phyloP scores from a whole-genome alignment of 2,113 vertebrate genomes.

The Ageneiosus marmoratus region DNA sequence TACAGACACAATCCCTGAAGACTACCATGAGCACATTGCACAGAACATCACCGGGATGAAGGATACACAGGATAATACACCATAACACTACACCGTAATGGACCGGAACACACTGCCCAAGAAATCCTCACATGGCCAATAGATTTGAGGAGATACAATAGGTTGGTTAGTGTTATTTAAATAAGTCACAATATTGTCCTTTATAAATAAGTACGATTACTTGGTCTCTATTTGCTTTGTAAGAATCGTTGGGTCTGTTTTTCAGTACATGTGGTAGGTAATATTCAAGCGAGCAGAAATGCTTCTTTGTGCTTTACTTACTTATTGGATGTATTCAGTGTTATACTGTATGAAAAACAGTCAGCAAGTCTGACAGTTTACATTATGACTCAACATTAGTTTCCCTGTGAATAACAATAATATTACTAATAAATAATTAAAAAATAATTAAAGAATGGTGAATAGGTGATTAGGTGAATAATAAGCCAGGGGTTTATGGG shows the following conservation, averaged over 20 bases:
- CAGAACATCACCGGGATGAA: constrained; percentile 65
- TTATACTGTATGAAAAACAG: background rate
- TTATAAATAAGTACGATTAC: background rate
- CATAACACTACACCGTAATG: background rate
- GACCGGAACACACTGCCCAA: background rate
- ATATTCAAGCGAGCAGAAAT: background rate
- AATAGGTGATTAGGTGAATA: background rate
- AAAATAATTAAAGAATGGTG: background rate
- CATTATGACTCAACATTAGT: too few species aligned
- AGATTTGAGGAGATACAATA: background rate
- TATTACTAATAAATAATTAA: too few species aligned
- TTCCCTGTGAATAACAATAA: background rate
- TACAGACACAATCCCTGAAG: constrained; percentile 90
- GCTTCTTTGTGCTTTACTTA: background rate
- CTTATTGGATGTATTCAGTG: background rate
- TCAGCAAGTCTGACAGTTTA: too few species aligned
- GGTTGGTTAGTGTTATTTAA: background rate
- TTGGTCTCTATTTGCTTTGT: background rate
- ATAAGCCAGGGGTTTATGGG: background rate
- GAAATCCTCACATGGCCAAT: background rate
- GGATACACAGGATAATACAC: constrained; percentile 1
- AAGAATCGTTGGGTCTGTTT: background rate
- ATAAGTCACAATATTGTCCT: background rate
- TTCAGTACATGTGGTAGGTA: background rate
- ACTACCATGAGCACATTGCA: constrained; percentile 83